phyloP scores from a whole-genome alignment of 2,113 vertebrate genomes.

The Hemiprocne comata region DNA sequence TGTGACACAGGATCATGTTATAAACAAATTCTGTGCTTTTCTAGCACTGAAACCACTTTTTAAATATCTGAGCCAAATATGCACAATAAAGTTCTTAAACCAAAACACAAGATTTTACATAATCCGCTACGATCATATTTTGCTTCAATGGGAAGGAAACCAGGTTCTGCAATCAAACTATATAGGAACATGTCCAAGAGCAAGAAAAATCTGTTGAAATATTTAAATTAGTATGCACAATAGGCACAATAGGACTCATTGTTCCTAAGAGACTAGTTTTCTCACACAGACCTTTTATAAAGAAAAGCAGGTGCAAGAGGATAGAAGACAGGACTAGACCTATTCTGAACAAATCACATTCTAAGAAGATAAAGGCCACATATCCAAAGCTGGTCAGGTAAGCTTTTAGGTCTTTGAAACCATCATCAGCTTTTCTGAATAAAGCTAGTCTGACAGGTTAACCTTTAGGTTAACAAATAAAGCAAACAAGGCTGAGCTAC shows the following conservation, averaged over 20 bases:
- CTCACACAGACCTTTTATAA: not conserved
- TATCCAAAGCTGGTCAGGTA: not conserved
- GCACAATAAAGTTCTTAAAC: not conserved
- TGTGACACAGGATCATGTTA: not conserved
- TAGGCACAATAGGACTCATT: not conserved
- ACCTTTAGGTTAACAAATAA: not conserved
- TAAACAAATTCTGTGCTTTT: not conserved
- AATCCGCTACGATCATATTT: not conserved
- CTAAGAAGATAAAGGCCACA: not conserved
- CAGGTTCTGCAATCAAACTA: not conserved
- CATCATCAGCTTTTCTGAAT: not conserved
- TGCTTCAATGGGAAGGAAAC: not conserved
- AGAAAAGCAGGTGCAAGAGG: not conserved
- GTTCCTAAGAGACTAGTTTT: not conserved
- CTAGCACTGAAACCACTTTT: not conserved
- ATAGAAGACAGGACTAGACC: not conserved
- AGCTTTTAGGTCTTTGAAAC: not conserved
- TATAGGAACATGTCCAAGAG: not conserved
- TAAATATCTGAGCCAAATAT: not conserved
- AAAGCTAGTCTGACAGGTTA: not conserved
- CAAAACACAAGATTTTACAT: not conserved
- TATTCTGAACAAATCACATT: not conserved
- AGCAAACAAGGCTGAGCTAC: not conserved
- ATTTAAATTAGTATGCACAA: not conserved
- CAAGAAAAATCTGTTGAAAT: not conserved